Base-by-base conservation (phyloP, 1,140 invertebrate genomes). In the Caenorhabditis brenneri region DNA sequence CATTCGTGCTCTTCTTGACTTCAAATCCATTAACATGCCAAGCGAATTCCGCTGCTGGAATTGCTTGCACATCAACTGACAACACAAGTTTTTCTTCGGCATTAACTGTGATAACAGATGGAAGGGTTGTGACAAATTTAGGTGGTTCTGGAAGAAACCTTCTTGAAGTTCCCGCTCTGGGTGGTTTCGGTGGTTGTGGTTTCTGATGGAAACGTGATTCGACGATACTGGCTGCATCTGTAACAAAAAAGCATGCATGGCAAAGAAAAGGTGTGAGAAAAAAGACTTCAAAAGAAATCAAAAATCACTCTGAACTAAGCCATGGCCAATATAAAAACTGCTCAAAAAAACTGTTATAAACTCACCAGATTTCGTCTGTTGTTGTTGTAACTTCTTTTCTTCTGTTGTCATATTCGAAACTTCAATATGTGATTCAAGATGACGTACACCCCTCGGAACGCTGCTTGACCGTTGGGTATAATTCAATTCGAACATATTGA, bases 1-100 rank as follows among this genome's bases (percentile, higher is more conserved):
- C 81, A 49, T 89, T 83, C 36, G 89, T 83, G 10, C 39, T 53
- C 19, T 79, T 65, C 24, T 81, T 48, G 15, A 89, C 53, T 46
- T 85, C 85, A 29, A 87, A 83, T n/a, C 89, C 88, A 69, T 89
- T 87, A 6, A 89, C 82, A 80, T 86, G 82, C 88, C 88, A 89
- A 60, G 36, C 79, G 60, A 89, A 84, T 19, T 89, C 85, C 16
- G 88, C 88, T 46, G 84, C 74, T 27, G 88, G 88, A 39, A 84
- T 58, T 16, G 88, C 86, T n/a, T 24, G 48, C 15, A 87, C 86
- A 79, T 89, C 85, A 36, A 86, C 83, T 2, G 55, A 84, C 27
- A 88, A 58, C 33, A 88, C 86, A 16, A 88, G 65, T 53, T 80
- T 81, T 33, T 90, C 86, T 65, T 89, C 84, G 22, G 88, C 58